phyloP scores from a whole-genome alignment of 2,888 invertebrate species.

The Himalopsyche japonica region DNA sequence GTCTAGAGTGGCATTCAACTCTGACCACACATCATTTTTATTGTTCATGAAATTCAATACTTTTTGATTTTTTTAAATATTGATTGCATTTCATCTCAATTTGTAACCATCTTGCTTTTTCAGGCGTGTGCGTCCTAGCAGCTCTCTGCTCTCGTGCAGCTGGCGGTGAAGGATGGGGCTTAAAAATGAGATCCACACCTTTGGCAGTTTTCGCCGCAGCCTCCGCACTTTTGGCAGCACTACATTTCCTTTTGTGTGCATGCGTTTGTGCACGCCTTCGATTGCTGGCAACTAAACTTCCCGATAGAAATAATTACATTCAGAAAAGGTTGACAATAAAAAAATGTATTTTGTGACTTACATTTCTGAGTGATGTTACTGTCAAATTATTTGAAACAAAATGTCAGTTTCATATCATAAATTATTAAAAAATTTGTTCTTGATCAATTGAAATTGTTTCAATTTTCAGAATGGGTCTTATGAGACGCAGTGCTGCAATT shows the following conservation, averaged over 20 bases:
- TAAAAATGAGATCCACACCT: constrained; percentile 61
- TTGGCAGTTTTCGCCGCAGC: constrained; percentile 71
- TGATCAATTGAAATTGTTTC: background rate
- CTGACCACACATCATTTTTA: no score
- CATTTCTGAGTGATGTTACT: background rate
- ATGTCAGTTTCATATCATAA: background rate
- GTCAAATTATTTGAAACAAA: background rate
- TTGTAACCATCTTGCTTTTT: constrained; percentile 7
- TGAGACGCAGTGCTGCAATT: constrained; percentile 64
- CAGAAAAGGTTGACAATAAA: constrained; percentile 55
- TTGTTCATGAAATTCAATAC: no score
- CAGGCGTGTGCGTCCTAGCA: constrained; percentile 69
- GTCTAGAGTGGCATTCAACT: no score
- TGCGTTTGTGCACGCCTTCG: constrained; percentile 67
- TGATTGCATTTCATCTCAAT: no score
- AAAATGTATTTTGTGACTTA: background rate
- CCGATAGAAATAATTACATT: constrained; percentile 62
- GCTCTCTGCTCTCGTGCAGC: constrained; percentile 70
- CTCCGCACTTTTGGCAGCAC: constrained; percentile 66
- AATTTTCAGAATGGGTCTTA: constrained; percentile 61
- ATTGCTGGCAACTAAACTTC: constrained; percentile 63
- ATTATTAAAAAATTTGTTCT: no score
- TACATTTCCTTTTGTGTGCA: constrained; percentile 70
- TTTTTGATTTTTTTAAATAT: no score
- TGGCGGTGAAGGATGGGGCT: constrained; percentile 71